These are phyloP conservation scores for Dicycla oo DNA, from an alignment of 2,888 invertebrate genomes.

Conservation along the genomic window DNA sequence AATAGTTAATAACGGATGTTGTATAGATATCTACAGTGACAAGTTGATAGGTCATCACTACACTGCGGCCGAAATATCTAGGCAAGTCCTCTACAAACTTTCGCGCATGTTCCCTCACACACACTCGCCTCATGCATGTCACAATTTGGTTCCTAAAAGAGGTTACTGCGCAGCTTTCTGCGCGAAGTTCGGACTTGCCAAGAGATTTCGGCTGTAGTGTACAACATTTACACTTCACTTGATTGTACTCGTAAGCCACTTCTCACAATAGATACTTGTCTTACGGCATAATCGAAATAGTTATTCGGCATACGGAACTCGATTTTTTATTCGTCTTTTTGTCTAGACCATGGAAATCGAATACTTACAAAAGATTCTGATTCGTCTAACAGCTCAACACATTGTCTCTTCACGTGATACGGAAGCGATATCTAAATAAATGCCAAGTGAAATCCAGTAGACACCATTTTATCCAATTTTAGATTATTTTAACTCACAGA, in stretches of 20 bases:
- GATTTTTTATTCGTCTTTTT: slow-evolving; percentile 26
- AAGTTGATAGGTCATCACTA: slow-evolving; percentile 27
- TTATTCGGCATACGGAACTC: slow-evolving; percentile 29
- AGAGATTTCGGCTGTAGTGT: too few relatives aligned
- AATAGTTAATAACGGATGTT: slow-evolving; percentile 11
- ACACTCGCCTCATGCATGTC: too few relatives aligned
- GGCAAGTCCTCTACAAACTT: too few relatives aligned
- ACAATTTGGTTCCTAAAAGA: too few relatives aligned
- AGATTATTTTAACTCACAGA: not conserved
- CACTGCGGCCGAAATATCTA: too few relatives aligned
- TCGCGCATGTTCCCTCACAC: too few relatives aligned
- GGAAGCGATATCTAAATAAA: slow-evolving; percentile 51
- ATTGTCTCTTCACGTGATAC: slow-evolving; percentile 43
- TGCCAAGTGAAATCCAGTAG: slow-evolving; percentile 54
- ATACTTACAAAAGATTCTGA: slow-evolving; percentile 46
- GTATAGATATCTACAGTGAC: not conserved
- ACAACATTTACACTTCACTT: not conserved
- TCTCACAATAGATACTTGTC: slow-evolving; percentile 17
- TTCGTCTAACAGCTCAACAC: slow-evolving; percentile 23
- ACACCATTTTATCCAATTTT: slow-evolving; percentile 1
- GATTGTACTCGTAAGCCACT: not conserved
- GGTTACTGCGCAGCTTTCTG: too few relatives aligned
- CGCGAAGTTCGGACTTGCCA: too few relatives aligned
- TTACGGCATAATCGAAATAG: slow-evolving; percentile 14
- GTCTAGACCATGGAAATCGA: slow-evolving; percentile 16